Evolutionary conservation across 2,797 vertebrate species (phyloP).

Genomic region (Lutjanus campechanus): DNA sequence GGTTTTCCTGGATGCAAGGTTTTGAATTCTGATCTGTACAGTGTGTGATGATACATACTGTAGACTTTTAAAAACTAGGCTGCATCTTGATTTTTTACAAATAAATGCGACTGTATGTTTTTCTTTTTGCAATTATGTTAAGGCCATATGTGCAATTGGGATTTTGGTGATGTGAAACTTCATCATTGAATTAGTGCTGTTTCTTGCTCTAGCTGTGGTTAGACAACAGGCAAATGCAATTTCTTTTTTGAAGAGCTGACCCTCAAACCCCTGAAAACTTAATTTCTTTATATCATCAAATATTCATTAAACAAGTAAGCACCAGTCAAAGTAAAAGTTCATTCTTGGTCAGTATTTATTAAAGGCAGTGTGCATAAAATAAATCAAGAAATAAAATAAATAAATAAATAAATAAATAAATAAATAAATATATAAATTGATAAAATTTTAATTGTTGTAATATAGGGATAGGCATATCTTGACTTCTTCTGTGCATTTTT

Average conservation of each 20-base stretch:
- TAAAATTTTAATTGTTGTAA: no score
- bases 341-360: background rate
- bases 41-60: background rate
- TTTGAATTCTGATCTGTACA: constrained; percentile 5
- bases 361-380: background rate
- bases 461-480: no score
- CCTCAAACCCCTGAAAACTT: background rate
- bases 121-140: background rate
- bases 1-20: constrained; percentile 37
- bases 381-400: background rate
- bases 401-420: no score
- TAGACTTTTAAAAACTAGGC: background rate
- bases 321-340: background rate
- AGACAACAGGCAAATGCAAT: background rate
- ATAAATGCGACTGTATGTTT: background rate
- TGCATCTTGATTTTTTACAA: background rate
- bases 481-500: no score
- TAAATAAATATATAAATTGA: no score
- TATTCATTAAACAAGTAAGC: background rate
- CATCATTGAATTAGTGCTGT: constrained; percentile 3
- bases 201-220: constrained; percentile 10
- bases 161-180: constrained; percentile 13
- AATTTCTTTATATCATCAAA: background rate
- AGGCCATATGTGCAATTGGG: background rate
- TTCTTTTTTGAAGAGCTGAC: background rate